phyloP scores from a whole-genome alignment of 2,113 vertebrate genomes.

The Sinocyclocheilus anophthalmus region DNA sequence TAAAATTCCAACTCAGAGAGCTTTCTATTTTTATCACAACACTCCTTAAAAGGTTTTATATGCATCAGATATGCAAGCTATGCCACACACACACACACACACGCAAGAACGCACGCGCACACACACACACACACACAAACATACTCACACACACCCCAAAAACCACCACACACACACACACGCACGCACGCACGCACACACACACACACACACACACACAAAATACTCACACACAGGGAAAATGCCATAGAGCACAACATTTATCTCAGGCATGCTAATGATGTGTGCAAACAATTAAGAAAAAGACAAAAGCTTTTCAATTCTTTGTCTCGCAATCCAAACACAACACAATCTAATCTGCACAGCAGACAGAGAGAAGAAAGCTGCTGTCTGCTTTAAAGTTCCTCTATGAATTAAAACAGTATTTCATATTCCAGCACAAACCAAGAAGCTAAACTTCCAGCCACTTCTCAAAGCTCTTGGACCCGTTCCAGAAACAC shows the following conservation, averaged over 20 bases:
- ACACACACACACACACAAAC: too few relatives aligned
- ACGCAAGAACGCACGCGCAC: too few relatives aligned
- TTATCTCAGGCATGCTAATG: conserved; percentile 16
- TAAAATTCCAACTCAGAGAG: not conserved
- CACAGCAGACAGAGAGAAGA: conserved; percentile 18
- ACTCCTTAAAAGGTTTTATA: not conserved
- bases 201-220: not conserved
- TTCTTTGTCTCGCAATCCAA: conserved; percentile 33
- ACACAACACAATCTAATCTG: conserved; percentile 40
- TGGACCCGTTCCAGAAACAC: not conserved
- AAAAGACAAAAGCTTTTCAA: conserved; percentile 37
- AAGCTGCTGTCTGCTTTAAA: conserved; percentile 17
- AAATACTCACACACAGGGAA: not conserved
- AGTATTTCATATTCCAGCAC: not conserved
- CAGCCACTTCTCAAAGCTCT: not conserved
- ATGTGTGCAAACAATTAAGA: conserved; percentile 31
- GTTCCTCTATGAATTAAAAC: conserved; percentile 12
- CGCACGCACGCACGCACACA: too few relatives aligned
- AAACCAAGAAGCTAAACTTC: not conserved
- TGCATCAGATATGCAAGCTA: not conserved
- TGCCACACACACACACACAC: not conserved
- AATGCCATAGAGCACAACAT: conserved; percentile 9
- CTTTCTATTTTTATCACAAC: not conserved
- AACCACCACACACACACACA: not conserved
- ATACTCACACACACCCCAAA: too few relatives aligned